Conservation (phyloP, 2,888 invertebrate genomes). For the Cephus sareptanus region DNA sequence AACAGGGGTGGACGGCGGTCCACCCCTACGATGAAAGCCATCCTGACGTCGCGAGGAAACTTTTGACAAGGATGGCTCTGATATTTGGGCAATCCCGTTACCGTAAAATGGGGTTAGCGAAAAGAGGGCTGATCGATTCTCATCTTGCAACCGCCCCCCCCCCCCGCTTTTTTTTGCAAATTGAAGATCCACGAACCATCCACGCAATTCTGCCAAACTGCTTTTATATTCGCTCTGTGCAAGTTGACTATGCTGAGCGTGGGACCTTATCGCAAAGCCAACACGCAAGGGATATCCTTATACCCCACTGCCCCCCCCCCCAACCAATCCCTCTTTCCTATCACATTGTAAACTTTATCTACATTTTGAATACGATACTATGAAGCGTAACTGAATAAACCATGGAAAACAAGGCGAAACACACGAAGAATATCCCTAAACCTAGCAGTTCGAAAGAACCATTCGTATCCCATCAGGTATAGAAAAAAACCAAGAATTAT, state of each 20-base stretch:
- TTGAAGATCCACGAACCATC: neutral
- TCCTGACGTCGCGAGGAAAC: neutral
- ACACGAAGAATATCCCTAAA: neutral
- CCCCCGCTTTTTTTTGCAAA: neutral
- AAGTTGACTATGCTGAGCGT: slow-evolving; percentile 3
- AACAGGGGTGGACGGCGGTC: neutral
- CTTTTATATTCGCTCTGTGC: neutral
- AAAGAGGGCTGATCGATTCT: neutral
- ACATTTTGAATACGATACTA: neutral
- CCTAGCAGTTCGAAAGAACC: neutral
- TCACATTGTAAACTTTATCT: slow-evolving; percentile 50
- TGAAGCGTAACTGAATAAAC: no score
- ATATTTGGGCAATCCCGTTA: neutral
- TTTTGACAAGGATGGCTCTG: neutral
- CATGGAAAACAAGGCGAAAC: no score
- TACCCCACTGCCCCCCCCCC: neutral
- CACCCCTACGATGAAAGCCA: neutral
- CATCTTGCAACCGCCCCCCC: no score
- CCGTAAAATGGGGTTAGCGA: neutral
- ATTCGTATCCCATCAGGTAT: no score
- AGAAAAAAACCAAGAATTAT: no score
- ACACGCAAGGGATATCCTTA: slow-evolving; percentile 34
- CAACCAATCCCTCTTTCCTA: slow-evolving; percentile 37
- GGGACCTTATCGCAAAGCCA: slow-evolving; percentile 37
- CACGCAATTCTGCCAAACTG: neutral